A percentile compares a stretch with the other conserved stretches of the same genome.
phyloP scores from a whole-genome alignment of 2,888 invertebrate species.

The Drosophila percnosoma region DNA sequence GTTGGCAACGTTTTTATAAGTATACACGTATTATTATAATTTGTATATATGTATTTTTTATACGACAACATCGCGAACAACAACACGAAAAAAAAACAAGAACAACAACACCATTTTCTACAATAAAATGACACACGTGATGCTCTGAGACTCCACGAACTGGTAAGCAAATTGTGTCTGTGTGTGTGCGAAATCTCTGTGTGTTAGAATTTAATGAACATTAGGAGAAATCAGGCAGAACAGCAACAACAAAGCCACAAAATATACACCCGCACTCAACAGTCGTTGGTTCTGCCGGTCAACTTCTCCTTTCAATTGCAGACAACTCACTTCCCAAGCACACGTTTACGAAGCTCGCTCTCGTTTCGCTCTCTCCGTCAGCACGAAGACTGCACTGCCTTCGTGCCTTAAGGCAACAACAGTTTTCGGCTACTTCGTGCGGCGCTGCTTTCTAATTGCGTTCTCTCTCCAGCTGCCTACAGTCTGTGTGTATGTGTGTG shows the following conservation, averaged over 20 bases:
- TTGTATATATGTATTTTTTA: slow-evolving; percentile 76
- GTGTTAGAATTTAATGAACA: slow-evolving; percentile 21
- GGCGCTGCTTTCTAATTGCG: slow-evolving; percentile 74
- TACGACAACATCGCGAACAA: slow-evolving; percentile 65
- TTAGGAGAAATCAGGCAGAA: slow-evolving; percentile 32
- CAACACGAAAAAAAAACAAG: slow-evolving; percentile 52
- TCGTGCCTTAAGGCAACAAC: slow-evolving; percentile 23
- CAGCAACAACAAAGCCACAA: slow-evolving; percentile 7
- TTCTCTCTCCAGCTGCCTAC: slow-evolving; percentile 39
- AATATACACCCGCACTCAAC: slow-evolving; percentile 23
- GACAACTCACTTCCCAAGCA: slow-evolving; percentile 32
- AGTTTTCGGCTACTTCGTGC: slow-evolving; percentile 63
- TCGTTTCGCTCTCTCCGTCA: slow-evolving; percentile 14
- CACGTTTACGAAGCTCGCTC: slow-evolving; percentile 21
- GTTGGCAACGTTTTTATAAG: slow-evolving; percentile 78
- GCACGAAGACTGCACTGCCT: slow-evolving; percentile 63
- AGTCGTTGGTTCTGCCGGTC: slow-evolving; percentile 13
- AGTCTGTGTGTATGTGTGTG: slow-evolving; percentile 14
- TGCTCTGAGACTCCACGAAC: slow-evolving; percentile 54
- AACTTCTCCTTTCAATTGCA: slow-evolving; percentile 51
- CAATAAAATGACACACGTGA: slow-evolving; percentile 46
- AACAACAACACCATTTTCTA: slow-evolving; percentile 31
- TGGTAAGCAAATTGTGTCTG: slow-evolving; percentile 45
- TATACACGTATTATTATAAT: slow-evolving; percentile 72
- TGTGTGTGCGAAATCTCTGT: slow-evolving; percentile 22